Conservation (phyloP, 2,797 vertebrate genomes). For the Salarias fasciatus region DNA sequence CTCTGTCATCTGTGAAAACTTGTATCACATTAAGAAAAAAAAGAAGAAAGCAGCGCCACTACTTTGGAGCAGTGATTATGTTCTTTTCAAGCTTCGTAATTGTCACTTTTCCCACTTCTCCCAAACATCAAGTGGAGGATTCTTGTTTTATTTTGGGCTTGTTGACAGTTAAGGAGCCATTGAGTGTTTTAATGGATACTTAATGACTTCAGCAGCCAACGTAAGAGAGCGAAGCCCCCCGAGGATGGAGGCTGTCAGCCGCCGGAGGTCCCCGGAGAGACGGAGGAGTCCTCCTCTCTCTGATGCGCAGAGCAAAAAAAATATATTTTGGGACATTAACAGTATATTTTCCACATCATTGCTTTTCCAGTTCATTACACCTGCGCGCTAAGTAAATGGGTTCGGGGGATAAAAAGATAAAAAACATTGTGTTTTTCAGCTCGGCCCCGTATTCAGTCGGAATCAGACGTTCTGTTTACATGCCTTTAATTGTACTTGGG, state of each 20-base stretch:
- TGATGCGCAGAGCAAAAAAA: constrained; percentile 41
- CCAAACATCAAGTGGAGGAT: constrained; percentile 26
- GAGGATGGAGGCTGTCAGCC: constrained; percentile 58
- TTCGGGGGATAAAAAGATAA: constrained; percentile 4
- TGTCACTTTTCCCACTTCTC: constrained; percentile 38
- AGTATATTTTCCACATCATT: constrained; percentile 54
- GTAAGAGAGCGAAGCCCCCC: constrained; percentile 50
- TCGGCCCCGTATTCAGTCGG: too few species aligned
- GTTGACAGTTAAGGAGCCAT: constrained; percentile 68
- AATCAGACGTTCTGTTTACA: too few species aligned
- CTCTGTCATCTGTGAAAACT: constrained; percentile 28
- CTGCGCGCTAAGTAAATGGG: constrained; percentile 37
- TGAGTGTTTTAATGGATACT: constrained; percentile 69
- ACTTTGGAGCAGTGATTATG: constrained; percentile 52
- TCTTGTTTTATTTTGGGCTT: constrained; percentile 61
- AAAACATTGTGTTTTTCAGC: background rate
- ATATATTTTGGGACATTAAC: constrained; percentile 68
- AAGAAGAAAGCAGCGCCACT: too few species aligned
- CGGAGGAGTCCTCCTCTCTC: constrained; percentile 57
- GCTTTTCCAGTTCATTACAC: constrained; percentile 66
- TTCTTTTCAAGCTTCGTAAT: constrained; percentile 46
- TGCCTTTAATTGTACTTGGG: too few species aligned
- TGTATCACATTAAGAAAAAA: too few species aligned
- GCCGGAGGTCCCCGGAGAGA: constrained; percentile 47
- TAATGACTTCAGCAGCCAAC: constrained; percentile 63